Evolutionary conservation across 2,888 invertebrate genomes (phyloP), one percentile per base, ranked within the genome.

Genomic region (Zhuqinia jingwanae): DNA sequence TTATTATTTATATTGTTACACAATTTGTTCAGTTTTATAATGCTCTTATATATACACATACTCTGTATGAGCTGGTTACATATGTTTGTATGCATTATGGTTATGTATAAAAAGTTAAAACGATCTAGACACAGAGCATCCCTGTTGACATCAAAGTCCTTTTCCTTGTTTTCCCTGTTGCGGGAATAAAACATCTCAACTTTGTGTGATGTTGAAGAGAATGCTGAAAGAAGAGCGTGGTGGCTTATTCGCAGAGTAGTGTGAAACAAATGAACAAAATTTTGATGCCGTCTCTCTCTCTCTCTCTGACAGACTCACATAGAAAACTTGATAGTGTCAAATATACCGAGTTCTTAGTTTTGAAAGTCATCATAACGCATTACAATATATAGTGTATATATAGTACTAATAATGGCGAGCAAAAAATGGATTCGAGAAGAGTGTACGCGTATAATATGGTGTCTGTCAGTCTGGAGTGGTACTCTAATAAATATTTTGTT

Each of bases 141-240:
- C 70, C 47, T 42, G 81, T 58, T 65, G 81, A 81, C 81, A 82
- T 82, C 30, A 47, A 82, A 82, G 75, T 82, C 73, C 50, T 75
- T 82, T 82, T 50, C 82, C 82, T 73, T 82, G 82, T 82, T 82
- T 60, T 75, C 82, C 63, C 82, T 50, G 73, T 75, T 82, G 82
- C 75, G 82, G 63, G 82, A 82, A 47, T 25, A 53, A 53, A 68
- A 68, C 53, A 80, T 80, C 42, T 47, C 53, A 80, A 68, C 80
- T 80, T 73, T 70, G 82, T 70, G 82, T 45, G 68, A 70, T 70
- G 80, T 13, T 58, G 30, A 70, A 70, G 50, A 63, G 30, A 13
- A 36, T 63, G 81, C 58, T 65, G 78, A 70, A 70, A 47, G 27
- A 45, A 50, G 15, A n/a, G n/a, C n/a, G 45, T 63, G 36, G 11